phyloP scores from a whole-genome alignment of 2,888 invertebrate genomes.

The Cylindroiulus punctatus region DNA sequence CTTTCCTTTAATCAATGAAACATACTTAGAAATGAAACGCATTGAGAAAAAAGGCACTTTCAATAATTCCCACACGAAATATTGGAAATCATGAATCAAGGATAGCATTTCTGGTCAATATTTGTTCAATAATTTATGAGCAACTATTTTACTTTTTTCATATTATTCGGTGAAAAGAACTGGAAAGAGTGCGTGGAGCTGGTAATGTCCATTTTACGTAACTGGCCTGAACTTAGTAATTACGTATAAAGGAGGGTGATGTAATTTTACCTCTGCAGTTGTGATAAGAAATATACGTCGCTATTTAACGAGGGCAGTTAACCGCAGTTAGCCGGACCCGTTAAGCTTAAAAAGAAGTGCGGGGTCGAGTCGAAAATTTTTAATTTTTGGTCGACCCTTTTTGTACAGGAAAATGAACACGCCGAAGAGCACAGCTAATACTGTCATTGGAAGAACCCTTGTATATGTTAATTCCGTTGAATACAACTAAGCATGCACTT shows the following conservation, averaged over 20 bases:
- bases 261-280: slow-evolving; percentile 33
- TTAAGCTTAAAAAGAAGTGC: slow-evolving; percentile 37
- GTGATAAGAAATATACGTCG: slow-evolving; percentile 42
- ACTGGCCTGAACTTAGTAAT: slow-evolving; percentile 42
- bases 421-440: neutral
- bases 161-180: neutral
- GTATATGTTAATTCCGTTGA: slow-evolving; percentile 26
- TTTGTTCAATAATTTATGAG: neutral
- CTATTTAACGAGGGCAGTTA: slow-evolving; percentile 1
- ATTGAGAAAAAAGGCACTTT: no score
- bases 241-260: slow-evolving; percentile 29
- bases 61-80: no score
- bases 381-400: neutral
- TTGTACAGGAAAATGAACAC: slow-evolving; percentile 29
- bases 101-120: neutral
- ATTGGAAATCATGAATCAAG: neutral
- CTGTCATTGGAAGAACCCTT: slow-evolving; percentile 27
- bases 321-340: neutral
- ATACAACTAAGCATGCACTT: neutral
- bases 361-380: neutral
- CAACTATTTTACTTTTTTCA: neutral
- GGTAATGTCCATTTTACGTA: slow-evolving; percentile 22
- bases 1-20: no score
- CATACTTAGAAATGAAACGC: no score
- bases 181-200: neutral